Evolutionary conservation across 1,140 invertebrate species (phyloP).

Genomic region (Hylaeus anthracinus): DNA sequence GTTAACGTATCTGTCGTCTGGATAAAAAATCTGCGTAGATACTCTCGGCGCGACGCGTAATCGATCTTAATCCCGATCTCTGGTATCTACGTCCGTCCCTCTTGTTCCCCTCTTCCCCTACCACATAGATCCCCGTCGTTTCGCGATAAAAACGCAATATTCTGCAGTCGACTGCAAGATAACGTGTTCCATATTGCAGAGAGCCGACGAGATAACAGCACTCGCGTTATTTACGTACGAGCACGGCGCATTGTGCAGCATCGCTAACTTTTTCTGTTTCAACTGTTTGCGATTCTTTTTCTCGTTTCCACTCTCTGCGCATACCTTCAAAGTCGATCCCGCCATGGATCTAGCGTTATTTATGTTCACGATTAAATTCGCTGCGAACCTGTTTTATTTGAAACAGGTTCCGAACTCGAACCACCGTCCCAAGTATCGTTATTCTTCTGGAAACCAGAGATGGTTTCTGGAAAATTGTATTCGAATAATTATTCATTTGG

Average conservation of each 20-base stretch:
- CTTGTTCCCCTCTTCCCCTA: not conserved
- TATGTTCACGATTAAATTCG: not conserved
- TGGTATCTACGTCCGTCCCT: conserved; percentile 9
- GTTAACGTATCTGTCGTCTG: conserved; percentile 21
- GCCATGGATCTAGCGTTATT: not conserved
- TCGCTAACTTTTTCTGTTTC: conserved; percentile 44
- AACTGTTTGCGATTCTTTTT: not conserved
- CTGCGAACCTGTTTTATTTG: not conserved
- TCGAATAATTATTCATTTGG: no score
- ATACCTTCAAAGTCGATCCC: not conserved
- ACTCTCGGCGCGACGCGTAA: conserved; percentile 34
- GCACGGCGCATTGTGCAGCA: conserved; percentile 37
- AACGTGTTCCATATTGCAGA: conserved; percentile 61
- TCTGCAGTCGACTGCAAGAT: conserved; percentile 56
- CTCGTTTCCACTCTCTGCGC: not conserved
- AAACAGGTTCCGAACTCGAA: not conserved
- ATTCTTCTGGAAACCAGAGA: not conserved
- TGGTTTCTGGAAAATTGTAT: no score
- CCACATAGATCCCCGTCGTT: conserved; percentile 30
- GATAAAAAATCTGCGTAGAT: conserved; percentile 22
- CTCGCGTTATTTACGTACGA: conserved; percentile 52
- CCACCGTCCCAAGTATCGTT: not conserved
- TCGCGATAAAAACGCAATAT: conserved; percentile 61
- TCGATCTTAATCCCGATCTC: conserved; percentile 61
- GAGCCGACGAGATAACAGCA: conserved; percentile 55